phyloP scores from a whole-genome alignment of 2,888 invertebrate genomes.

The Papilio demoleus region DNA sequence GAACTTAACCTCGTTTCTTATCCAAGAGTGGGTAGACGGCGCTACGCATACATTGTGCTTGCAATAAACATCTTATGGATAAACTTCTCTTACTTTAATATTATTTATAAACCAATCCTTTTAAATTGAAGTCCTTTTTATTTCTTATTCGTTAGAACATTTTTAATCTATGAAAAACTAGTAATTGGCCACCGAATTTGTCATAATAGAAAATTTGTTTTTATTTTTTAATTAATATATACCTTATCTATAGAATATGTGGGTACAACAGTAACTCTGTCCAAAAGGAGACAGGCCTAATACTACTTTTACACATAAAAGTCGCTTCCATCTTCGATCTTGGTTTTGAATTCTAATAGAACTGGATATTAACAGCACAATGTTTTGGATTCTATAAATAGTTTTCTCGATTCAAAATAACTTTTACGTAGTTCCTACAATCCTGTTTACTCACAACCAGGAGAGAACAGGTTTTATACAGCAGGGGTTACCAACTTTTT shows the following conservation, averaged over 20 bases:
- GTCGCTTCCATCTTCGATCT: not conserved
- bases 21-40: constrained; percentile 32
- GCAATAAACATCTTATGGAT: not conserved
- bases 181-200: no score
- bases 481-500: constrained; percentile 14
- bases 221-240: no score
- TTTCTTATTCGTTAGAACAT: no score
- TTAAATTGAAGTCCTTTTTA: no score
- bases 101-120: no score
- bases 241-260: no score
- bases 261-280: no score
- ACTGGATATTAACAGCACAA: not conserved
- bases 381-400: constrained; percentile 13
- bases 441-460: constrained; percentile 20
- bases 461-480: constrained; percentile 27
- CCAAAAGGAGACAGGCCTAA: no score
- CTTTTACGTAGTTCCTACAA: constrained; percentile 20
- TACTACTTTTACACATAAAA: no score
- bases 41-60: constrained; percentile 10
- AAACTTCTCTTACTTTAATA: no score
- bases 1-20: constrained; percentile 49
- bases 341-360: not conserved
- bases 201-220: no score
- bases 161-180: no score
- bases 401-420: constrained; percentile 21